Base-by-base conservation (phyloP, 2,888 invertebrate species). In the Hipparchia semele region DNA sequence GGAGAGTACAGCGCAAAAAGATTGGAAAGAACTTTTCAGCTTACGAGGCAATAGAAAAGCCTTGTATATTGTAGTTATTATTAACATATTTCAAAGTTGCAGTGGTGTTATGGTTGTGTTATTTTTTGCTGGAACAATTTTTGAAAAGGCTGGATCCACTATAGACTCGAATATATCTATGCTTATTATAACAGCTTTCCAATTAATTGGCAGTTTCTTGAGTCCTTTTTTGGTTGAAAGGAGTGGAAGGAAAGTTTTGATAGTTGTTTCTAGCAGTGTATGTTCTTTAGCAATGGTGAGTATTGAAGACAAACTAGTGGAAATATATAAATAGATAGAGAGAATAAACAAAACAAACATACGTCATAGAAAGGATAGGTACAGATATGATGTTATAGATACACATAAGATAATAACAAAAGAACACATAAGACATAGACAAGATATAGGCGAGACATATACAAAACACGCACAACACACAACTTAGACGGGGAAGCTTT, bases 11-110 rank as follows among this genome's bases (percentile, higher is more conserved):
- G 71, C 70, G 39, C 75, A 68, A 58, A 39, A 80, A 56, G 78
- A 80, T 73, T 82, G 86, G 82, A 79, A 76, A 0, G 85, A 88
- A 45, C 79, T 89, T 12, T 79, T 84, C n/a, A 80, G 78, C 0
- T 33, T 84, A 0, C 82, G 77, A 69, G 81, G 83, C 7, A 89
- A 89, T 39, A 81, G 82, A 76, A 84, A 77, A 74, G 85, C 88
- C 0, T 53, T 89, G 8, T 74, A 83, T 0, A 85, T 89, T 53
- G 83, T 86, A 0, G 13, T 83, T 2, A 73, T 76, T 2, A 74
- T 87, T 33, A 78, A 80, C 6, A 79, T 85, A 3, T 71, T 89
- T 0, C 71, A 75, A 13, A 73, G 73, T 10, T 59, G 67, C 10
- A 76, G 77, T 66, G 78, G 78, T 2, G 65, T 76, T 8, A 49